These are phyloP conservation scores for Encarsia formosa DNA, from an alignment of 2,888 invertebrate species.

Conservation along the genomic window DNA sequence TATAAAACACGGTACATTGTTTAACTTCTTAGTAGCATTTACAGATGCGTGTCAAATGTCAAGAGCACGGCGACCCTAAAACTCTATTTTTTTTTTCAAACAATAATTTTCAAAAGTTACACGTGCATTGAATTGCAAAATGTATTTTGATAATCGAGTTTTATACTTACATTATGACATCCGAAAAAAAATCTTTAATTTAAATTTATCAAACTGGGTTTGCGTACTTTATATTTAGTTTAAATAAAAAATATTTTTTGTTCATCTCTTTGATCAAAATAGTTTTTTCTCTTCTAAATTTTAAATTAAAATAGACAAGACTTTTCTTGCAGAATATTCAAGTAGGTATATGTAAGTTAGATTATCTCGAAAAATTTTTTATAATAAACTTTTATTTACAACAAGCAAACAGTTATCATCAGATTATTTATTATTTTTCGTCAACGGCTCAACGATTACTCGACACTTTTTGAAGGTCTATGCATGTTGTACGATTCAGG, in stretches of 20 bases:
- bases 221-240: too few species aligned
- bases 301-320: neutral
- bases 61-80: constrained; percentile 40
- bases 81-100: constrained; percentile 17
- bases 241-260: too few species aligned
- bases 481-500: constrained; percentile 30
- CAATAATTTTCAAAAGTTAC: constrained; percentile 6
- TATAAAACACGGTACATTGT: constrained; percentile 19
- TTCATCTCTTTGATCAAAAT: too few species aligned
- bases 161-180: constrained; percentile 5
- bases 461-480: constrained; percentile 24
- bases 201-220: too few species aligned
- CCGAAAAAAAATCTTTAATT: constrained; percentile 25
- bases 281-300: neutral
- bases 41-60: constrained; percentile 18
- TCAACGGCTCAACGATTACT: constrained; percentile 21
- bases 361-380: constrained; percentile 13
- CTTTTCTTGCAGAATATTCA: constrained; percentile 17
- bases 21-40: constrained; percentile 17
- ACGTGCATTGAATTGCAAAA: constrained; percentile 2
- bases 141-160: neutral
- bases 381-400: constrained; percentile 22
- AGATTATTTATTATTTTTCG: constrained; percentile 14
- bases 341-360: constrained; percentile 9
- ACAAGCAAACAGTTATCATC: constrained; percentile 14